phyloP scores from a whole-genome alignment of 2,113 vertebrate genomes.

The Cyprinodon variegatus region DNA sequence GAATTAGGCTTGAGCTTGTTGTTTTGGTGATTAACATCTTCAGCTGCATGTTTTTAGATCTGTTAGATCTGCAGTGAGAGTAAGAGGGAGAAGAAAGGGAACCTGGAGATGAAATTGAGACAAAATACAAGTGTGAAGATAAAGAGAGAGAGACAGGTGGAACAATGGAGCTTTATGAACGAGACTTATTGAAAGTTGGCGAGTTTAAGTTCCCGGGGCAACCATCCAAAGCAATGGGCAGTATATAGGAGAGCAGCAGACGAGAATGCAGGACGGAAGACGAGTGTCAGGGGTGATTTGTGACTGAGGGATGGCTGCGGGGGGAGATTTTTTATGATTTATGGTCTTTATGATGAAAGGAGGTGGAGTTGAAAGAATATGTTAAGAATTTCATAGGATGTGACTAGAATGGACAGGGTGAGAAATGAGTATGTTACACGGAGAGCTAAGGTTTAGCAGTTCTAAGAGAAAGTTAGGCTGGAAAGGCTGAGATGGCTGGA shows the following conservation, averaged over 20 bases:
- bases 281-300: background rate
- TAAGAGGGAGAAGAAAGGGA: background rate
- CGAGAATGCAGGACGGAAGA: background rate
- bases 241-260: background rate
- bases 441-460: background rate
- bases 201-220: background rate
- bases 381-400: background rate
- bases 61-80: background rate
- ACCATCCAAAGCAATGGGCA: background rate
- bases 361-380: background rate
- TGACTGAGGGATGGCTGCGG: background rate
- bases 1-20: background rate
- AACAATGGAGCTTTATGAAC: background rate
- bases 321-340: background rate
- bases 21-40: background rate
- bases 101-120: background rate
- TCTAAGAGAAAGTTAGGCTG: background rate
- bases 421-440: background rate
- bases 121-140: background rate
- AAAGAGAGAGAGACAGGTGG: background rate
- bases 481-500: background rate
- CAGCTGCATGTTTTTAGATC: background rate
- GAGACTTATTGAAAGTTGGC: background rate
- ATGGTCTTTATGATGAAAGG: background rate
- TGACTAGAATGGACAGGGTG: background rate